phyloP scores from a whole-genome alignment of 2,113 vertebrate genomes.

The Ifrita kowaldi region DNA sequence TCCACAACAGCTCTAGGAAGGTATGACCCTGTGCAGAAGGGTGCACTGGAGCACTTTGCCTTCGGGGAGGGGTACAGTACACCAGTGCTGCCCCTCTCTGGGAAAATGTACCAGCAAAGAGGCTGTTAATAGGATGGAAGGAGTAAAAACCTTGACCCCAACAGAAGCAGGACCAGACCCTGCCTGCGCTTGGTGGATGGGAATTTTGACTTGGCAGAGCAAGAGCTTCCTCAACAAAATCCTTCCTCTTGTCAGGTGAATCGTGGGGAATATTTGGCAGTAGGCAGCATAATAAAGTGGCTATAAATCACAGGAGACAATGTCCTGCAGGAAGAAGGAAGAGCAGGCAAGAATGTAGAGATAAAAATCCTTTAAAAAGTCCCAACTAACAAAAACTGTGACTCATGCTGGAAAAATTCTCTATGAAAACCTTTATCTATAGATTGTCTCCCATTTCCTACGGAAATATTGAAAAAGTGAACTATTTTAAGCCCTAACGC shows the following conservation, averaged over 20 bases:
- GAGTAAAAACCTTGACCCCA: neutral
- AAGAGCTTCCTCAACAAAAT: neutral
- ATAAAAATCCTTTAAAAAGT: conserved; percentile 23
- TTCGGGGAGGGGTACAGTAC: neutral
- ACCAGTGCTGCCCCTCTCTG: neutral
- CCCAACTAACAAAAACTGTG: neutral
- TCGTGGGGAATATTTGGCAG: neutral
- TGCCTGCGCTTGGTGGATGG: neutral
- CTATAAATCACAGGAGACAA: conserved; percentile 34
- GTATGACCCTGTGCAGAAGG: neutral
- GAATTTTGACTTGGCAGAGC: conserved; percentile 27
- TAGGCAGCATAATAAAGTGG: neutral
- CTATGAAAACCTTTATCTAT: conserved; percentile 5
- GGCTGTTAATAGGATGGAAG: neutral
- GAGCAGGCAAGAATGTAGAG: neutral
- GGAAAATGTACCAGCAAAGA: neutral
- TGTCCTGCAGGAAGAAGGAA: conserved; percentile 46
- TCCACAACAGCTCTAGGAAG: accelerated
- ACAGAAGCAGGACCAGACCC: neutral
- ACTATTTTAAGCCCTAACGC: conserved; percentile 27
- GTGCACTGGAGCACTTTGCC: neutral
- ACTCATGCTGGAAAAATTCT: conserved; percentile 26
- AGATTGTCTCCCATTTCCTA: conserved; percentile 22
- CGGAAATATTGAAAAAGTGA: neutral
- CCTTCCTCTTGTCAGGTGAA: conserved; percentile 22